Evolutionary conservation across 2,888 invertebrate species (phyloP).

Genomic region (Congeria kusceri): DNA sequence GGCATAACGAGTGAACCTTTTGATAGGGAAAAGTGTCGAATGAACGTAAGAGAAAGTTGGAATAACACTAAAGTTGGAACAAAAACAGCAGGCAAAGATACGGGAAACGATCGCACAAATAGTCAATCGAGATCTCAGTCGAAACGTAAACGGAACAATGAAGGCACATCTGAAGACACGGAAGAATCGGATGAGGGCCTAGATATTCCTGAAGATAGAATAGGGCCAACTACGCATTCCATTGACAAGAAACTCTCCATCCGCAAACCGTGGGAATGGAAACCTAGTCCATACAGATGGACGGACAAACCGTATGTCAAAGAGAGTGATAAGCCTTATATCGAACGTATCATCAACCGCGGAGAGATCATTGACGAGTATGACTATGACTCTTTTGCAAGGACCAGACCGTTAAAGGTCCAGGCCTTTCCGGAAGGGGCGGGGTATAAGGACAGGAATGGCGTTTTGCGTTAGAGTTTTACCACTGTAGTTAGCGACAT

Average conservation of each 20-base stretch:
- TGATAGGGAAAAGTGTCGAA: neutral
- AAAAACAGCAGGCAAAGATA: slow-evolving; percentile 15
- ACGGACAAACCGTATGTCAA: slow-evolving; percentile 56
- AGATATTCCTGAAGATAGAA: slow-evolving; percentile 57
- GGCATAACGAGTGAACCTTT: too few species aligned
- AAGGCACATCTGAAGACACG: slow-evolving; percentile 24
- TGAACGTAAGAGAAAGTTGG: slow-evolving; percentile 13
- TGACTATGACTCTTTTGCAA: slow-evolving; percentile 58
- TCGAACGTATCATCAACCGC: slow-evolving; percentile 58
- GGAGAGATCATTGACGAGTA: slow-evolving; percentile 61
- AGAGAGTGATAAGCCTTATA: slow-evolving; percentile 65
- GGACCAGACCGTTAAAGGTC: slow-evolving; percentile 57
- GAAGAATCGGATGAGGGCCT: slow-evolving; percentile 47
- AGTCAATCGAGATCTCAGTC: slow-evolving; percentile 12
- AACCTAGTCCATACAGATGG: slow-evolving; percentile 63
- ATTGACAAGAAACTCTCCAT: slow-evolving; percentile 59
- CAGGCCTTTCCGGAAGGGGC: slow-evolving; percentile 55
- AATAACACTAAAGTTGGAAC: slow-evolving; percentile 22
- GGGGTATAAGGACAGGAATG: slow-evolving; percentile 57
- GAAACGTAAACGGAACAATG: slow-evolving; percentile 4
- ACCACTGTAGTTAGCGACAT: too few species aligned
- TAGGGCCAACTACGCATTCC: slow-evolving; percentile 59
- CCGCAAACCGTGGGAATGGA: slow-evolving; percentile 65
- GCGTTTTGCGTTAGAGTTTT: slow-evolving; percentile 38
- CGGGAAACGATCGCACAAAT: neutral